Conservation (phyloP, 2,888 invertebrate species). For the Odontothrips loti region DNA sequence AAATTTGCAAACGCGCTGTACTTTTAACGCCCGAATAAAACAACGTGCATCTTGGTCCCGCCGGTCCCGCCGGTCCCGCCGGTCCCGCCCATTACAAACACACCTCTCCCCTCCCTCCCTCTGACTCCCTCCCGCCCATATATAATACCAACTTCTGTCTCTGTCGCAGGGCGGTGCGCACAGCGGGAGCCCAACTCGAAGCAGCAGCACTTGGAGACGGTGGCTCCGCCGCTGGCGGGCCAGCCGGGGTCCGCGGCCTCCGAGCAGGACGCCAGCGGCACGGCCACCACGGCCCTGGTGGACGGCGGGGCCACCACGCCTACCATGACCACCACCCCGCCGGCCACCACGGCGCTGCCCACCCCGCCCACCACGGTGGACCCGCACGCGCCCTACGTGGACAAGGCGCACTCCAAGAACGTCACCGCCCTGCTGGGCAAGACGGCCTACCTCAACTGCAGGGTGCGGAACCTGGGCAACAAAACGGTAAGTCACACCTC, state of each 20-base stretch:
- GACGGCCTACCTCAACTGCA: conserved; percentile 83
- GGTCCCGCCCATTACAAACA: too few relatives aligned
- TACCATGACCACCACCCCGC: conserved; percentile 30
- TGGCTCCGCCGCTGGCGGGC: not conserved
- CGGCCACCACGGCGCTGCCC: conserved; percentile 45
- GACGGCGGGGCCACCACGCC: conserved; percentile 27
- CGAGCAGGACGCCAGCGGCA: not conserved
- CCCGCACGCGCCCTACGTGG: conserved; percentile 69
- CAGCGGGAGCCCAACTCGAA: conserved; percentile 18
- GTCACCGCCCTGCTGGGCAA: conserved; percentile 81
- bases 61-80: too few relatives aligned
- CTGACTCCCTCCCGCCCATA: too few relatives aligned
- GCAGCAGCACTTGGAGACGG: conserved; percentile 1
- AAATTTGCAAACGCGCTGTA: too few relatives aligned
- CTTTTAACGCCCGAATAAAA: too few relatives aligned
- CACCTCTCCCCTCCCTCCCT: too few relatives aligned
- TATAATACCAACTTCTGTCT: too few relatives aligned
- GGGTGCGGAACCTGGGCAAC: conserved; percentile 85
- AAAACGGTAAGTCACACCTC: conserved; percentile 67
- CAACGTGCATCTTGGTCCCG: too few relatives aligned
- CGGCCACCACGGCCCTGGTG: not conserved
- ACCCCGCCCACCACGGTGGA: conserved; percentile 47
- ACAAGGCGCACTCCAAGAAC: conserved; percentile 64
- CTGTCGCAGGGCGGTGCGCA: conserved; percentile 14
- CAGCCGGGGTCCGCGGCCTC: not conserved